Conservation (phyloP, 2,888 invertebrate species). For the Oxystoma pomonae region DNA sequence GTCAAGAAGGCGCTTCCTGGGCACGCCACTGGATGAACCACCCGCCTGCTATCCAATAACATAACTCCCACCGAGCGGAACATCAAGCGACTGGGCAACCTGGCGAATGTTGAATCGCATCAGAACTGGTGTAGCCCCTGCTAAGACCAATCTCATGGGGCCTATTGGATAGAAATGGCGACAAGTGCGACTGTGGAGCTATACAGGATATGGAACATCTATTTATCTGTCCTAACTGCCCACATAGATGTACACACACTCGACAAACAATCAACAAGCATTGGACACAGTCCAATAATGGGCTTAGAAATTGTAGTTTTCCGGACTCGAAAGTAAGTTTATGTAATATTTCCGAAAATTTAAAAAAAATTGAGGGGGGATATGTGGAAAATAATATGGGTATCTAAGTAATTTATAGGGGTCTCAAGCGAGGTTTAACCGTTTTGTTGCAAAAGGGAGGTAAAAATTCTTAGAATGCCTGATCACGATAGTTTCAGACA, state of each 20-base stretch:
- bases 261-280: slow-evolving; percentile 7
- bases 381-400: too few relatives aligned
- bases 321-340: not conserved
- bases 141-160: slow-evolving; percentile 3
- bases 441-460: too few relatives aligned
- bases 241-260: slow-evolving; percentile 5
- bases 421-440: too few relatives aligned
- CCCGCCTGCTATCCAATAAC: not conserved
- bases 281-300: slow-evolving; percentile 7
- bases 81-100: too few relatives aligned
- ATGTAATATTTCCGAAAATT: too few relatives aligned
- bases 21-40: not conserved
- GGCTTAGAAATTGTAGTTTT: not conserved
- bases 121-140: not conserved
- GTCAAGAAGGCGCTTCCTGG: slow-evolving; percentile 7
- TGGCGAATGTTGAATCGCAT: not conserved
- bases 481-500: too few relatives aligned
- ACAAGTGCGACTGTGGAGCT: slow-evolving; percentile 11
- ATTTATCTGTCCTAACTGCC: slow-evolving; percentile 9
- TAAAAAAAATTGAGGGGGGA: too few relatives aligned
- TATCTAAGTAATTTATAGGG: too few relatives aligned
- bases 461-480: too few relatives aligned
- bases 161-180: slow-evolving; percentile 7
- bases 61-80: too few relatives aligned
- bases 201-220: slow-evolving; percentile 8